Evolutionary conservation across 2,797 vertebrate species (phyloP).

Genomic region (Acanthurus leucopareius): DNA sequence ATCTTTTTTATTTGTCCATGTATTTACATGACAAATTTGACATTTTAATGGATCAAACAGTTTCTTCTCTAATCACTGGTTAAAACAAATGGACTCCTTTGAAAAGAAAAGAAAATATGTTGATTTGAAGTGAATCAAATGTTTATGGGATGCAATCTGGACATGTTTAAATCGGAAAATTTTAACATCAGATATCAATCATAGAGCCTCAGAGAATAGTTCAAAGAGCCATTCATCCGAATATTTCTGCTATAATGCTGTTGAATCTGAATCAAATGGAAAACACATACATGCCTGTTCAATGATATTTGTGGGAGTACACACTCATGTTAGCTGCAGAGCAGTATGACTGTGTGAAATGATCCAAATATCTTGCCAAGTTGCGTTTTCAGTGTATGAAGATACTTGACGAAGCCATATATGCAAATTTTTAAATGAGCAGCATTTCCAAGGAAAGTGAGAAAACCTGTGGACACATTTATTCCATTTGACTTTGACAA

Average conservation of each 20-base stretch:
- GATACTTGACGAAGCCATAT: no score
- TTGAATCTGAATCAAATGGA: neutral
- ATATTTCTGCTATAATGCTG: slow-evolving; percentile 11
- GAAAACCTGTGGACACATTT: neutral
- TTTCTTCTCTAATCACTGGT: neutral
- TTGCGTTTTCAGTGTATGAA: no score
- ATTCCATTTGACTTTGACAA: neutral
- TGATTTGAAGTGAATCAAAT: neutral
- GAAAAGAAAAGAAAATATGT: neutral
- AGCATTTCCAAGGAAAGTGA: neutral
- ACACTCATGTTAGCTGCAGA: neutral
- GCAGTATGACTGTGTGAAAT: neutral
- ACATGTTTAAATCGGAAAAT: neutral
- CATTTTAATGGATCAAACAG: neutral
- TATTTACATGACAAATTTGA: neutral
- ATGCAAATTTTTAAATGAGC: no score
- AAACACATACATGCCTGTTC: neutral
- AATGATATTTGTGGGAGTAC: no score
- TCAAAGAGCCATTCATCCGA: neutral
- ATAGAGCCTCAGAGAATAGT: neutral
- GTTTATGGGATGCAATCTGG: neutral
- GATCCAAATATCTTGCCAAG: neutral
- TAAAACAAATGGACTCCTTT: neutral
- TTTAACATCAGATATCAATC: neutral
- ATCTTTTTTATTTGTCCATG: neutral